Base-by-base conservation (phyloP, 2,888 invertebrate genomes). In the Caenorhabditis zanzibari region DNA sequence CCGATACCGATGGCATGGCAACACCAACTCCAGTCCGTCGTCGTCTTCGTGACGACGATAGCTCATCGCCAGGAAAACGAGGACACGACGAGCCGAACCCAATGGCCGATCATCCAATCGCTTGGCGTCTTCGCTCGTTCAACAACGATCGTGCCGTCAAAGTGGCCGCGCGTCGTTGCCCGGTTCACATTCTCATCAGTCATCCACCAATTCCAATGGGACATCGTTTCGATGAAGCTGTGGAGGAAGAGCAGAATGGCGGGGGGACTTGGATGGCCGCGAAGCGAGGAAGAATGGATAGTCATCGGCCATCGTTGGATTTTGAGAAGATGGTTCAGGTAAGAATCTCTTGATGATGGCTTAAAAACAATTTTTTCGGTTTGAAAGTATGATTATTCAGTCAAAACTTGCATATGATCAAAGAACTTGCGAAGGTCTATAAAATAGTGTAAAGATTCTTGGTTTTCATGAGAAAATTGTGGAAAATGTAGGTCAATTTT, bases 241-340 rank as follows among this genome's bases (percentile, higher is more conserved):
- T 71, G 6, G 41, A n/a, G 3, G 82, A 77, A n/a, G 32, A 77
- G 22, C 71, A 68, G 26, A n/a, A n/a, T 5, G 61, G 16, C 14
- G 76, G 47, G 5, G 47, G 47, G 5, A 76, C 58, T 24, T 76
- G 56, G 41, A 73, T 79, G 52, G 82, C 85, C 16, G 64, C 77
- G 26, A 84, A 84, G 41, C 22, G 82, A 52, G 83, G 71, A 49
- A 77, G 85, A n/a, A 73, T 80, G 28, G 79, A 84, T 56, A 77
- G 77, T 35, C 77, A 82, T 56, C 75, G 86, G 16, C 86, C 86
- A n/a, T 80, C 82, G 47, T 69, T 86, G 54, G 88, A 88, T 54
- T 85, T 88, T 32, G 86, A 88, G 61, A 88, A 88, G 71, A 88
- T 88, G 88, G 76, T 84, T 38, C 56, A 84, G 76, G 86, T 86